phyloP scores from a whole-genome alignment of 2,888 invertebrate species.

The Tetragonula carbonaria region DNA sequence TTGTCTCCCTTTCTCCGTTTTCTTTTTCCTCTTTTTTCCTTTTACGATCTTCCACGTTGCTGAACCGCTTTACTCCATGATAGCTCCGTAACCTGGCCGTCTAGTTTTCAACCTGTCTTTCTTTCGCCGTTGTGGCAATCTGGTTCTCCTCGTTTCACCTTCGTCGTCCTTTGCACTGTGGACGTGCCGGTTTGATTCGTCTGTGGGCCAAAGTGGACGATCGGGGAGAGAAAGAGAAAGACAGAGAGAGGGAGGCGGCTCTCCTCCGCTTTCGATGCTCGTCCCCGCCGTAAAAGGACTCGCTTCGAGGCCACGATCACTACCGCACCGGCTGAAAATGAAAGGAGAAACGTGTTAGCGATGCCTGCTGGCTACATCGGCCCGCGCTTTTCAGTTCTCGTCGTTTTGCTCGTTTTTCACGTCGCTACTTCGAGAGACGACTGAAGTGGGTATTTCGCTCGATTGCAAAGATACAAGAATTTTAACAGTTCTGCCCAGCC shows the following conservation, averaged over 20 bases:
- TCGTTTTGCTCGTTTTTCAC: neutral
- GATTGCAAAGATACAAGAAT: neutral
- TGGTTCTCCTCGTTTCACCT: neutral
- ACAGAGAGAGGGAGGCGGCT: constrained; percentile 15
- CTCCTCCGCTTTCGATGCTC: constrained; percentile 58
- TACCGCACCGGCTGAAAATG: constrained; percentile 66
- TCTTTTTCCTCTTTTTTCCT: neutral
- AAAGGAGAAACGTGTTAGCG: constrained; percentile 59
- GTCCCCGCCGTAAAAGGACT: constrained; percentile 66
- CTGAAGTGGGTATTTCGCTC: neutral
- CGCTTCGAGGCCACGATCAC: constrained; percentile 62
- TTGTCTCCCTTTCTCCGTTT: neutral
- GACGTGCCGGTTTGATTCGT: neutral
- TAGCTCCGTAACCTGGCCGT: constrained; percentile 7
- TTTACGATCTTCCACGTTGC: neutral
- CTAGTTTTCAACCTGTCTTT: constrained; percentile 14
- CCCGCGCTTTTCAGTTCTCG: constrained; percentile 19
- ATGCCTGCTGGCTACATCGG: constrained; percentile 6
- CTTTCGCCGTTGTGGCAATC: neutral
- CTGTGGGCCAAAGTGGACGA: constrained; percentile 47
- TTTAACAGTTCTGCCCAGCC: neutral
- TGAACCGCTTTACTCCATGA: constrained; percentile 24
- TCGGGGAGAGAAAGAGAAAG: constrained; percentile 11
- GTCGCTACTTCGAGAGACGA: neutral
- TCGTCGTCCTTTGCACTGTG: neutral